Evolutionary conservation across 2,888 invertebrate genomes (phyloP).

Genomic region (Malthinus seriepunctatus): DNA sequence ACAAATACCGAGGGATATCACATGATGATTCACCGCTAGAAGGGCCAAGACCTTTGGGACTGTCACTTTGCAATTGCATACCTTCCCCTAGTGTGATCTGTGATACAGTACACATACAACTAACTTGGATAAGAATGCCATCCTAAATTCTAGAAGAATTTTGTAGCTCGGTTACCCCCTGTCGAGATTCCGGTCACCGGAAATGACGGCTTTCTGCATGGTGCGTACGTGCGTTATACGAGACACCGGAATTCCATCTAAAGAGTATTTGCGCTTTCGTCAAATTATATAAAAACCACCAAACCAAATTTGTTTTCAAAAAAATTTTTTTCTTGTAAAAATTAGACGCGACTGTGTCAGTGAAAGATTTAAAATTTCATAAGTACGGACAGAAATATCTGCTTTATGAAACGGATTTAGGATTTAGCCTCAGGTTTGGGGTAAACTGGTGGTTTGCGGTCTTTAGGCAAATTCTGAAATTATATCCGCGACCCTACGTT

Average conservation of each 20-base stretch:
- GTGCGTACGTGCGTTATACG: constrained; percentile 36
- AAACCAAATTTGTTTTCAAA: not conserved
- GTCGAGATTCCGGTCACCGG: constrained; percentile 34
- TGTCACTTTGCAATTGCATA: constrained; percentile 30
- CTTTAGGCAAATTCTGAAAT: constrained; percentile 41
- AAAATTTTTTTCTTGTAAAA: not conserved
- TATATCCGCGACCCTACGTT: constrained; percentile 44
- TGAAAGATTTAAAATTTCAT: not conserved
- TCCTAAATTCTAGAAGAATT: constrained; percentile 32
- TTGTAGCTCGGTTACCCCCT: constrained; percentile 29
- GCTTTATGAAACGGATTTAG: constrained; percentile 30
- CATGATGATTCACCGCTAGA: constrained; percentile 33
- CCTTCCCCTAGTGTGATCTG: constrained; percentile 22
- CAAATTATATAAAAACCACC: constrained; percentile 10
- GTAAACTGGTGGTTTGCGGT: constrained; percentile 40
- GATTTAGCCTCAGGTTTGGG: constrained; percentile 27
- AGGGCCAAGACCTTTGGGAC: constrained; percentile 35
- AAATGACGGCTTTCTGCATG: constrained; percentile 40
- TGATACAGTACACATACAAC: constrained; percentile 16
- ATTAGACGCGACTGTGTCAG: not conserved
- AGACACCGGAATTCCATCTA: constrained; percentile 33
- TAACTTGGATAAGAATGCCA: constrained; percentile 24
- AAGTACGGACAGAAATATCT: constrained; percentile 19
- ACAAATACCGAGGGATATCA: constrained; percentile 29
- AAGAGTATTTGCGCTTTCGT: constrained; percentile 18